Evolutionary conservation across 2,113 vertebrate genomes (phyloP), one percentile per base, ranked within the genome.

Genomic region (Neodon shergylaensis): DNA sequence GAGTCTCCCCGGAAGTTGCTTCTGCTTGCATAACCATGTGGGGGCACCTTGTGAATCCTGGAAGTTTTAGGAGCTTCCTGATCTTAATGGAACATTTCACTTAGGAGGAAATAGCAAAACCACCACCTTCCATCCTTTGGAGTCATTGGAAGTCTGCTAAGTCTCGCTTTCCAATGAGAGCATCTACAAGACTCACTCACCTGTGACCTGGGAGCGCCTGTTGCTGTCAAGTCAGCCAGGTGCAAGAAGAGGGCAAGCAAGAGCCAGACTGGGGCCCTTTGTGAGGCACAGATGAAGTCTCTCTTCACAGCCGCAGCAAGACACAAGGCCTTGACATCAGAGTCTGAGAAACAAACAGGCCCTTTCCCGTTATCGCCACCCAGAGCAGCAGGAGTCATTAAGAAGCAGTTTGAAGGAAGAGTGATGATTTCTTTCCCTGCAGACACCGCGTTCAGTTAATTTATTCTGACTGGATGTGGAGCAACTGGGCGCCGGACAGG

Each of bases 381-480:
- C 47, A 58, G 85, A 81, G 73, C 42, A 92, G 88, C 44, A 72
- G 81, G 83, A 96, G 88, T 89, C 88, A 97, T 97, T 96, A 96
- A 93, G 73, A 33, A 70, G n/a, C 81, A 89, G 87, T 96, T 94
- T 88, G 90, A 97, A 97, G 82, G 90, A 49, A 93, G 94, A 90
- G 68, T 52, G 70, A 95, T 96, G 90, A 93, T 96, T 97, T 96
- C 81, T 90, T 93, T 92, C 70, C 70, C 97, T 96, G 93, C 58
- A 95, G 96, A 98, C 36, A 97, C 95, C 90, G 49, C 76, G 95
- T 97, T 97, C 94, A 96, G 87, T 96, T 98, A 92, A 97, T 98
- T 98, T 98, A 97, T 98, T 97, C 97, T 95, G 88, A 95, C 87
- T 92, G 96, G 85, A 94, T 97, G 95, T 98, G 97, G 97, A 94